phyloP scores from a whole-genome alignment of 2,113 vertebrate species.

The Opisthocomus hoazin region DNA sequence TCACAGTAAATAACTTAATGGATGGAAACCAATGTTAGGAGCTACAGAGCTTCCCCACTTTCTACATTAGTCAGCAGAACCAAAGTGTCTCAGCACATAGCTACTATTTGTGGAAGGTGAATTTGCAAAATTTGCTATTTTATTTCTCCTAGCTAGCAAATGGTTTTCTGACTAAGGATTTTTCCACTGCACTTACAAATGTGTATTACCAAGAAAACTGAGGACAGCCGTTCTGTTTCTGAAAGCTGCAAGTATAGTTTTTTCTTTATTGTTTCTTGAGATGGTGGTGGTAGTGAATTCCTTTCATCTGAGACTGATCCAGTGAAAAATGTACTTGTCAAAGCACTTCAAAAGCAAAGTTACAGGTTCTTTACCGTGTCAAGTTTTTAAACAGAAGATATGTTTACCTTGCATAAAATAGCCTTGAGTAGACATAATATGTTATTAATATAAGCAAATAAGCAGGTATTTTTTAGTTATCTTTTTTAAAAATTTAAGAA shows the following conservation, averaged over 20 bases:
- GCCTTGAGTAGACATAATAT: not conserved
- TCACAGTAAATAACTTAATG: not conserved
- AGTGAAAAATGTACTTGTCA: not conserved
- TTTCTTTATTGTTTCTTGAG: not conserved
- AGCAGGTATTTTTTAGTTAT: not conserved
- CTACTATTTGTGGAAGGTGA: not conserved
- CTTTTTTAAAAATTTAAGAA: not conserved
- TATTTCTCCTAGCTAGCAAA: not conserved
- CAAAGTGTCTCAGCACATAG: not conserved
- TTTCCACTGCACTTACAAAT: not conserved
- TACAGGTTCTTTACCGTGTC: not conserved
- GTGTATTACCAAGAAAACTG: not conserved
- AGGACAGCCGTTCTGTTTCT: not conserved
- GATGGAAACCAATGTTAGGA: not conserved
- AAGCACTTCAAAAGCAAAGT: constrained; percentile 19
- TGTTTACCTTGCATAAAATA: not conserved
- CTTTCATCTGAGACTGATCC: not conserved
- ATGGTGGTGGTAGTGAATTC: not conserved
- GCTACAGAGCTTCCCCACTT: not conserved
- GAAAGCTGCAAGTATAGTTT: not conserved
- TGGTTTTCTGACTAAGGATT: not conserved
- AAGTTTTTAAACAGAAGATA: not conserved
- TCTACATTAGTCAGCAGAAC: not conserved
- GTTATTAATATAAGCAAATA: not conserved
- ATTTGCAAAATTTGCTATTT: not conserved